These are phyloP conservation scores for Molossus molossus DNA, from an alignment of 2,797 vertebrate genomes.

Conservation along the genomic window DNA sequence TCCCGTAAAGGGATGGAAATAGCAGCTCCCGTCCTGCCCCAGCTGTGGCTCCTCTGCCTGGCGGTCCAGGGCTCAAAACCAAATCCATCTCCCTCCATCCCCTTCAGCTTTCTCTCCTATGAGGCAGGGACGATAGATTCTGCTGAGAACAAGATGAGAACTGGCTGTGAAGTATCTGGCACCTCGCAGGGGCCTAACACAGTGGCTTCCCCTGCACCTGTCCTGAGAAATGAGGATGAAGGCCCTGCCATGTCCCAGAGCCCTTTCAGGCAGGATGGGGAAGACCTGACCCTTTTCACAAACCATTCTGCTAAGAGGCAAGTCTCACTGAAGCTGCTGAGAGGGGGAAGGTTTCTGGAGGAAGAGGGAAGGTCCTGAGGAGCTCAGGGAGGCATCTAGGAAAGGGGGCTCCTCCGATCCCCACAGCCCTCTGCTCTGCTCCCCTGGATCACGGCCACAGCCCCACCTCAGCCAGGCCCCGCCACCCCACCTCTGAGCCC, in stretches of 20 bases:
- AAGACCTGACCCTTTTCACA: background rate
- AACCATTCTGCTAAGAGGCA: background rate
- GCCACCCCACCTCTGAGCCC: background rate
- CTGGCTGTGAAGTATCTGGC: background rate
- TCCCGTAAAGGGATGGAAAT: fast-evolving
- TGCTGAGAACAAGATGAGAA: background rate
- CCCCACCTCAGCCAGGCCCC: background rate
- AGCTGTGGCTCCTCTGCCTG: background rate
- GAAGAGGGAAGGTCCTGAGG: background rate
- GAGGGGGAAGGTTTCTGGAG: background rate
- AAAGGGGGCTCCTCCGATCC: background rate
- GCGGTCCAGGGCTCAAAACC: background rate
- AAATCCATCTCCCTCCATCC: background rate
- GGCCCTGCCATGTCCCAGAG: background rate
- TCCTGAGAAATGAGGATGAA: background rate
- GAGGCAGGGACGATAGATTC: background rate
- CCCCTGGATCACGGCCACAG: background rate
- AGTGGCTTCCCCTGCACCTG: background rate
- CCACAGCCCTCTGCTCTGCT: background rate
- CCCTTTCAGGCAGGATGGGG: too few relatives aligned
- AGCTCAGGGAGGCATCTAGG: background rate
- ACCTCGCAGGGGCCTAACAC: background rate
- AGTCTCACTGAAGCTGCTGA: background rate
- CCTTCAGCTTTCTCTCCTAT: background rate
- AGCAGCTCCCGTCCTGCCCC: background rate